Evolutionary conservation across 2,888 invertebrate genomes (phyloP).

Genomic region (Eupeodes latifasciatus): DNA sequence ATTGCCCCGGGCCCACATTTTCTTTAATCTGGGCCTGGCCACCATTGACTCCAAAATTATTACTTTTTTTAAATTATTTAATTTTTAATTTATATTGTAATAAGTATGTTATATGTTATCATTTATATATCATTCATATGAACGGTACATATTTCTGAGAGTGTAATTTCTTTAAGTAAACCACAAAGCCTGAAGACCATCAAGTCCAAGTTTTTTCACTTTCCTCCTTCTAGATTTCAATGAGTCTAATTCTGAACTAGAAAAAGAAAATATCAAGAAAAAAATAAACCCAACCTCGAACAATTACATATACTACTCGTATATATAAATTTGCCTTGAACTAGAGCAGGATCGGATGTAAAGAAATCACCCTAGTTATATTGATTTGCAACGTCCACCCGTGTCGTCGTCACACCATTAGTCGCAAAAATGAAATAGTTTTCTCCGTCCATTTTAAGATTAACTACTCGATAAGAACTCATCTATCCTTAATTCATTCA

Average conservation of each 20-base stretch:
- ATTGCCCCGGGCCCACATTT: too few species aligned
- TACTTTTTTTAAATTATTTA: too few species aligned
- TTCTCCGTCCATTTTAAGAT: conserved; percentile 52
- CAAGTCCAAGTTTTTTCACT: neutral
- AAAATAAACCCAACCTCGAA: neutral
- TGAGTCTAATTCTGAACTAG: neutral
- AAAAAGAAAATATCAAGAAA: neutral
- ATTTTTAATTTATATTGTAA: too few species aligned
- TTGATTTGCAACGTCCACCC: conserved; percentile 16
- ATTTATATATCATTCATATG: too few species aligned
- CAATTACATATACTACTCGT: conserved; percentile 5
- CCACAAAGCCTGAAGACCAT: too few species aligned
- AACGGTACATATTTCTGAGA: too few species aligned
- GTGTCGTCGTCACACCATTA: conserved; percentile 5
- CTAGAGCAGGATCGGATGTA: conserved; percentile 6
- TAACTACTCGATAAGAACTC: conserved; percentile 72
- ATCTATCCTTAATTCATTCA: conserved; percentile 61
- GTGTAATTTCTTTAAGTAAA: too few species aligned
- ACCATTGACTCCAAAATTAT: too few species aligned
- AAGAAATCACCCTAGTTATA: neutral
- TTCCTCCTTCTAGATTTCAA: neutral
- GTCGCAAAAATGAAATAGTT: conserved; percentile 22
- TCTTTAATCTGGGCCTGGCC: too few species aligned
- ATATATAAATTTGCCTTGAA: conserved; percentile 21
- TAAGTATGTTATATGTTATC: too few species aligned